Evolutionary conservation across 1,140 invertebrate species (phyloP), one percentile per base, ranked within the genome.

Genomic region (Pteromalus puparum): DNA sequence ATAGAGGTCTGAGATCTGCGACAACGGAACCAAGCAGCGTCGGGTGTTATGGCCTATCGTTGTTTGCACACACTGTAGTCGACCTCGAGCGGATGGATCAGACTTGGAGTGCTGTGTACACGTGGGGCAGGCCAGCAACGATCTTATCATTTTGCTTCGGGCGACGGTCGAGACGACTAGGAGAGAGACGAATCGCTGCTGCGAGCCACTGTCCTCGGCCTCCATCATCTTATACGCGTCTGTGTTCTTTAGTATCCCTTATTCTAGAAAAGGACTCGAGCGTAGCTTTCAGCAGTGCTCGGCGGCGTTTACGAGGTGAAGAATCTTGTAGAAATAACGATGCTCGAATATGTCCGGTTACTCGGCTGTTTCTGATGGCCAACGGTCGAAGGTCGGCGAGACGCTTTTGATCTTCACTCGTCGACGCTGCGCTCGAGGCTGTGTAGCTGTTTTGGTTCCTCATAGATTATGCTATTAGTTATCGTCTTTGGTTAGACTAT

Each of bases 1-100:
- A n/a, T n/a, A 92, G 92, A 88, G 93, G 91, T 88, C 91, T 91
- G 85, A 93, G n/a, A 93, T 90, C 88, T 94, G 86, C 90, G 92
- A 84, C 87, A 93, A 93, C 89, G 93, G 93, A 92, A 93, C 93
- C 91, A 93, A 94, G 89, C 91, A 89, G 88, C 91, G 86, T 90
- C 91, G 88, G 92, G 90, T n/a, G n/a, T n/a, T 84, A 88, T 92
- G 88, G 90, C 89, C 87, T 93, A 87, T 80, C 86, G 70, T 0
- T 61, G 15, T 61, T 3, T n/a, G 5, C 18, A 61, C 18, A 61
- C 18, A 18, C 18, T 53, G 81, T 9, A 28, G 26, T 12, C 18
- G n/a, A 3, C 1, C 68, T 12, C 21, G n/a, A n/a, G n/a, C 26
- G 21, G 65, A n/a, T 28, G 26, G 30, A n/a, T n/a, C 68, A 30